Evolutionary conservation across 2,888 invertebrate species (phyloP), one percentile per base, ranked within the genome.

Genomic region (Drosophila pseudotalamancana): DNA sequence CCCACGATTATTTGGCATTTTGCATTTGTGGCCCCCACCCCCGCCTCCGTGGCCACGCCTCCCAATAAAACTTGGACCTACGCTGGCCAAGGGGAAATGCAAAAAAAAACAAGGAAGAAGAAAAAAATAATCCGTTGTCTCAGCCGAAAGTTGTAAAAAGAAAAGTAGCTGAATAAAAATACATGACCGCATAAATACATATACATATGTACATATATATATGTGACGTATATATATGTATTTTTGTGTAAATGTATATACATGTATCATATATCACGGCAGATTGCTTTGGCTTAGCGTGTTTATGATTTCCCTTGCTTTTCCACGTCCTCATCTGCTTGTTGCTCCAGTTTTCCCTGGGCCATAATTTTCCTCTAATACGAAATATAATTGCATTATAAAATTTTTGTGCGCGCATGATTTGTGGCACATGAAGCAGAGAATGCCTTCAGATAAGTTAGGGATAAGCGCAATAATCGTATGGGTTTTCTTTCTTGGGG

Each of bases 191-290:
- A 72, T 50, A 43, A 25, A 43, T 27, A 27, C 23, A 11, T 18
- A 12, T 27, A 29, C 6, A n/a, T n/a, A n/a, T n/a, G n/a, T n/a
- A n/a, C n/a, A n/a, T n/a, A n/a, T n/a, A 43, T 18, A 29, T n/a
- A 40, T 4, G 6, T 19, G 19, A 1, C 1, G 25, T 6, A 9
- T 9, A 27, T 43, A n/a, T n/a, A n/a, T n/a, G n/a, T n/a, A n/a
- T n/a, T n/a, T n/a, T n/a, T n/a, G n/a, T n/a, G n/a, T n/a, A n/a
- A n/a, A n/a, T n/a, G n/a, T n/a, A n/a, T 65, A 55, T 59, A 27
- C 70, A 81, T 81, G 70, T 76, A 83, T 81, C 77, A 87, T 78
- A 72, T 62, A 87, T 84, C 53, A 74, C 56, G 56, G 78, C 75
- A 78, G 79, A 87, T 87, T 80, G 80, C 75, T 60, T 64, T 32